phyloP scores from a whole-genome alignment of 1,140 invertebrate genomes.

The Philotrypesis tridentata region DNA sequence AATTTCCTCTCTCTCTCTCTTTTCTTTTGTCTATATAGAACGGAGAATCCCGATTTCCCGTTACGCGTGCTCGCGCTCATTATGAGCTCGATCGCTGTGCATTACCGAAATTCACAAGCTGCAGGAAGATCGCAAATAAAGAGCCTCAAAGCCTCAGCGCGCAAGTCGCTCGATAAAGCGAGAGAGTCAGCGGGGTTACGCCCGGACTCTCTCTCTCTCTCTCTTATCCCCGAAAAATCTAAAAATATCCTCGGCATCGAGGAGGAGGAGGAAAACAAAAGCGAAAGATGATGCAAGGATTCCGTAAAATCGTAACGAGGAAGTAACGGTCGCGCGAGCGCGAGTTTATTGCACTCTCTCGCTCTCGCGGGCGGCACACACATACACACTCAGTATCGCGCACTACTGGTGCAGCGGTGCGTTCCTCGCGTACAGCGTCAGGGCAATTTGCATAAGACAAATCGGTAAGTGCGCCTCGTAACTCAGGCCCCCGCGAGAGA shows the following conservation, averaged over 20 bases:
- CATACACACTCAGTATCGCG: no score
- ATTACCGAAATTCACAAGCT: neutral
- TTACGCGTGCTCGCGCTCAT: neutral
- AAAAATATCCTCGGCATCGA: slow-evolving; percentile 18
- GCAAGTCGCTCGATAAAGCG: neutral
- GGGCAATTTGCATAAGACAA: slow-evolving; percentile 45
- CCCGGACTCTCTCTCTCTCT: no score
- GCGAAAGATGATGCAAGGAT: slow-evolving; percentile 14
- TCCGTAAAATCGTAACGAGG: slow-evolving; percentile 29
- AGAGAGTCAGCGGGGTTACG: neutral
- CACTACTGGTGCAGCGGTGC: neutral
- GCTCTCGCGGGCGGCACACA: slow-evolving; percentile 2
- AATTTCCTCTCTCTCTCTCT: no score
- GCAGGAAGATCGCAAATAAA: neutral
- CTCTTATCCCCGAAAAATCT: neutral
- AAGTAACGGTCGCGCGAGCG: neutral
- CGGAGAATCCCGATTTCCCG: neutral
- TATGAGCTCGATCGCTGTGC: no score
- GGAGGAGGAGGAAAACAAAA: neutral
- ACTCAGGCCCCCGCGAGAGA: neutral
- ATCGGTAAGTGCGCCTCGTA: slow-evolving; percentile 31
- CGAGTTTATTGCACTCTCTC: slow-evolving; percentile 32
- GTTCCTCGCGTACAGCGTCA: slow-evolving; percentile 4
- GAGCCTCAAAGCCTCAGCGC: neutral
- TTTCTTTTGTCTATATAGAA: neutral